Percentiles rank a stretch among this genome's conserved stretches.
Evolutionary conservation across 2,797 vertebrate species (phyloP).

Genomic region (Lycodopsis pacificus): DNA sequence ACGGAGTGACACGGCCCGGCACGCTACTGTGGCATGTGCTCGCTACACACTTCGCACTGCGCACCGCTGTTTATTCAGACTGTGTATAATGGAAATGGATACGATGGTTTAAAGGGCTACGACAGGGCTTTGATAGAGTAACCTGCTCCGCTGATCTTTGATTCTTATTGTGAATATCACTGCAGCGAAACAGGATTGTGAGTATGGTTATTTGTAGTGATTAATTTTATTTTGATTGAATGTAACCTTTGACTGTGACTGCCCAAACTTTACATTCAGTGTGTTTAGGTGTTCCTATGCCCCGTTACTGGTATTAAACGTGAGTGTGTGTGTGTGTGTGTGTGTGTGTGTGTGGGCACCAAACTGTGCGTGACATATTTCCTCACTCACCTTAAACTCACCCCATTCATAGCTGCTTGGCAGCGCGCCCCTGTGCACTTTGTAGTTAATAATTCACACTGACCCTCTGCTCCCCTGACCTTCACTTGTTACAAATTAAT

Average conservation of each 20-base stretch:
- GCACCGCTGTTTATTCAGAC: slow-evolving; percentile 55
- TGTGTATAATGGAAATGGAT: slow-evolving; percentile 36
- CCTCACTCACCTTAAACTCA: slow-evolving; percentile 66
- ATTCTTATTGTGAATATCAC: slow-evolving; percentile 25
- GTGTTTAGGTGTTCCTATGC: not conserved
- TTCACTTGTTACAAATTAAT: slow-evolving; percentile 75
- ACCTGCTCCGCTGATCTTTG: slow-evolving; percentile 31
- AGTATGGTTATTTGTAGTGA: slow-evolving; percentile 15
- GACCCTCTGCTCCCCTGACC: slow-evolving; percentile 74
- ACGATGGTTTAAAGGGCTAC: slow-evolving; percentile 11
- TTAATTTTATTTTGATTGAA: slow-evolving; percentile 2
- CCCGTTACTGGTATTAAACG: not conserved
- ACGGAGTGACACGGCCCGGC: slow-evolving; percentile 52
- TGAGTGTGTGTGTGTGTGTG: slow-evolving; percentile 33
- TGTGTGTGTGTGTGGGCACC: slow-evolving; percentile 26
- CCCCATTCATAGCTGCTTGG: slow-evolving; percentile 66
- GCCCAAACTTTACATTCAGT: not conserved
- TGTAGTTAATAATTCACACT: slow-evolving; percentile 78
- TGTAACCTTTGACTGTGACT: not conserved
- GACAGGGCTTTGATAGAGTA: slow-evolving; percentile 21
- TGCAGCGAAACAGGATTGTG: slow-evolving; percentile 22
- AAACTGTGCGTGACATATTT: slow-evolving; percentile 64
- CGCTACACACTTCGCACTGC: slow-evolving; percentile 58
- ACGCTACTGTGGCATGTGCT: slow-evolving; percentile 70
- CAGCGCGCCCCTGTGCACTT: slow-evolving; percentile 45